Percentiles rank a stretch among this genome's conserved stretches.
These are phyloP conservation scores for Diorhabda elongata DNA, from an alignment of 1,140 invertebrate species.

Conservation along the genomic window DNA sequence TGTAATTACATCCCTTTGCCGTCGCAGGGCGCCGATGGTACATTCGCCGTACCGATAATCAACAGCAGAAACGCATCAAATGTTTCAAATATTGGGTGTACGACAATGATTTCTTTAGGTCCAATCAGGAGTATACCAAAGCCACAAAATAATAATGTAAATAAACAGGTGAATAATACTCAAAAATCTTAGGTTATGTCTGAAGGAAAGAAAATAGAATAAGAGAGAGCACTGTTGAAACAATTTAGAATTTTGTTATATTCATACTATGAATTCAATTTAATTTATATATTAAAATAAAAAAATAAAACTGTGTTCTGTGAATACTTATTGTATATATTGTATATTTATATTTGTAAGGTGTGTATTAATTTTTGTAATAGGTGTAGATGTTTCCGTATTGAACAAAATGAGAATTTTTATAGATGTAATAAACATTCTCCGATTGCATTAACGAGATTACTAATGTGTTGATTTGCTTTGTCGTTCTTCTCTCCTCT, in stretches of 20 bases:
- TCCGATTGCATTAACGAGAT: too few relatives aligned
- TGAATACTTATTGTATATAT: conserved; percentile 1
- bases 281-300: too few relatives aligned
- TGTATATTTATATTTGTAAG: not conserved
- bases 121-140: conserved; percentile 50
- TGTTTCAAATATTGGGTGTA: conserved; percentile 60
- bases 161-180: conserved; percentile 17
- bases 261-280: too few relatives aligned
- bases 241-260: too few relatives aligned
- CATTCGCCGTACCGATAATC: conserved; percentile 69
- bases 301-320: not conserved
- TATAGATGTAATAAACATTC: too few relatives aligned
- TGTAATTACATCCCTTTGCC: conserved; percentile 69
- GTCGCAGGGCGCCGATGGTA: conserved; percentile 59
- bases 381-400: not conserved
- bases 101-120: conserved; percentile 64
- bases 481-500: too few relatives aligned
- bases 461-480: too few relatives aligned
- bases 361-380: not conserved
- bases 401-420: too few relatives aligned
- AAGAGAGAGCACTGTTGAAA: too few relatives aligned
- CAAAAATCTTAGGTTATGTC: conserved; percentile 8
- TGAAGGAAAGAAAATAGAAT: too few relatives aligned
- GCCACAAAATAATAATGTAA: conserved; percentile 15
- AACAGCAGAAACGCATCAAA: conserved; percentile 62